Base-by-base conservation (phyloP, 2,113 vertebrate genomes). In the Excalfactoria chinensis region DNA sequence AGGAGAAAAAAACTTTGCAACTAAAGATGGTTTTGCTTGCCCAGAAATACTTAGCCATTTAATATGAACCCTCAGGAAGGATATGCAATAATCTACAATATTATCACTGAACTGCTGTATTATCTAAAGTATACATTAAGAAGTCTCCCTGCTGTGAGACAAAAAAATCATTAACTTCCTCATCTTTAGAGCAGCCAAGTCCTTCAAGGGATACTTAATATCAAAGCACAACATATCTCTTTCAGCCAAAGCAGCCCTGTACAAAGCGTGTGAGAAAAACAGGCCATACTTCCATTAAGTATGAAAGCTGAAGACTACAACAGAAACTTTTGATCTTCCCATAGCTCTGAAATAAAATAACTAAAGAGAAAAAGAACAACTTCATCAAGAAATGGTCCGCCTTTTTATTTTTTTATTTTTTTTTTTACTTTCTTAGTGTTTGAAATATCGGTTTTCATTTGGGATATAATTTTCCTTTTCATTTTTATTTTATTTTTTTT, bases 111-210 rank as follows among this genome's bases (percentile, higher is more conserved):
- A 64, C 41, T 80, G 34, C 43, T 90, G 32, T 25, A 59, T 84
- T 86, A 66, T 35, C 75, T 79, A 94, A 93, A 75, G 66, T 67
- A 75, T 35, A 81, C 43, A 72, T 88, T 56, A 91, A 90, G 95
- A 94, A 75, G n/a, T 92, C 62, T 71, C 37, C 43, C 74, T 73
- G 58, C 17, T 68, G 15, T 5, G 6, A 84, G 77, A 93, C 78
- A 96, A 88, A 84, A 84, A 85, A 91, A 69, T 66, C 40, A 89
- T 90, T 90, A 85, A 69, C 84, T 93, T 92, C 41, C 58, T 84
- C 72, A 76, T 81, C 92, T 53, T 87, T 78, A 82, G 19, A 94
- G 71, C 68, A 95, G 30, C 9, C 66, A 86, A 73, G 55, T 87
- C 43, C 69, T 95, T 92, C 55, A 86, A 93, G 73, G 59, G 37